Conservation (phyloP, 2,797 vertebrate genomes). For the Clarias pachynema region DNA sequence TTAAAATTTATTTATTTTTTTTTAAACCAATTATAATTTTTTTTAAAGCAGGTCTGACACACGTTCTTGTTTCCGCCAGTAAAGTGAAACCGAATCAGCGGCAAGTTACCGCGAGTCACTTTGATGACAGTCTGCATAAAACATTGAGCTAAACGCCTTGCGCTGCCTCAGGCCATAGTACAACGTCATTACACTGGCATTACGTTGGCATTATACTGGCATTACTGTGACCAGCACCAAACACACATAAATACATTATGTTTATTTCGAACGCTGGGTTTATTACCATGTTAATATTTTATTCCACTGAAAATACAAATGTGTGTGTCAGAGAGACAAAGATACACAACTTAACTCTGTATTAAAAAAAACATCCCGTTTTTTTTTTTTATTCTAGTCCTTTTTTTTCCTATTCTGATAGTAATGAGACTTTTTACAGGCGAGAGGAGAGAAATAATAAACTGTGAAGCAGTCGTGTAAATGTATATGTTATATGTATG, state of each 20-base stretch:
- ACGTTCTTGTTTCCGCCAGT: neutral
- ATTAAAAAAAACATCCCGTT: neutral
- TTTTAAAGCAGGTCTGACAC: neutral
- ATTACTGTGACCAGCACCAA: neutral
- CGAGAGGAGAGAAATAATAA: neutral
- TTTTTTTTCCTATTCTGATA: constrained; percentile 6
- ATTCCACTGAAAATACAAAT: neutral
- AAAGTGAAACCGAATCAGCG: constrained; percentile 7
- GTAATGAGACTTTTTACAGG: neutral
- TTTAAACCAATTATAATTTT: neutral
- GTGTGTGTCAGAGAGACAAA: neutral
- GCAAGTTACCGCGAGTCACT: constrained; percentile 4
- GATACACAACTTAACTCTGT: neutral
- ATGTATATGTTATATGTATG: neutral
- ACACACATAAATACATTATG: neutral
- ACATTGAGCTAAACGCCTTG: neutral
- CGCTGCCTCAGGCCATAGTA: neutral
- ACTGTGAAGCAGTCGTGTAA: neutral
- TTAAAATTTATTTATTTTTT: no score
- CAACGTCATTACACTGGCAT: neutral
- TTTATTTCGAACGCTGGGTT: neutral
- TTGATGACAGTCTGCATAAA: neutral
- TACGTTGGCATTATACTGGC: neutral
- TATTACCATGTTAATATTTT: constrained; percentile 25
- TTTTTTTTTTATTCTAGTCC: constrained; percentile 11